A percentile compares a stretch with the other conserved stretches of the same genome.
These are phyloP conservation scores for Uria aalge DNA, from an alignment of 2,113 vertebrate species.

Conservation along the genomic window DNA sequence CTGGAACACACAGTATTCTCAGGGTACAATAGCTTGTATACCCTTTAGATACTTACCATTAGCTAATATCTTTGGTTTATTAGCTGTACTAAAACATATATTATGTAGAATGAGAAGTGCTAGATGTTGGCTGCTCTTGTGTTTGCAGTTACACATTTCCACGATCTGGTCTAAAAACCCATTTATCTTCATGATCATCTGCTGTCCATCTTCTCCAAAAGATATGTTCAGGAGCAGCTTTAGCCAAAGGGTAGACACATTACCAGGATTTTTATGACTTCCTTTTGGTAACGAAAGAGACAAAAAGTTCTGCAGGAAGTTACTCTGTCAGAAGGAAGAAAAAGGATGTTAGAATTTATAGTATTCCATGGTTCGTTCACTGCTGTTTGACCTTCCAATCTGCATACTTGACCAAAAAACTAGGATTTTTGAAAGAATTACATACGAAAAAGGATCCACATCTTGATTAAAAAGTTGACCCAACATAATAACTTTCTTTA, in stretches of 20 bases:
- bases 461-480: neutral
- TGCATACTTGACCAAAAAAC: neutral
- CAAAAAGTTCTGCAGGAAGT: constrained; percentile 91
- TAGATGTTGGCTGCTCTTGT: constrained; percentile 48
- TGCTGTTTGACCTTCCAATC: neutral
- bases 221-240: constrained; percentile 88
- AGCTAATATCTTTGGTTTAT: constrained; percentile 88
- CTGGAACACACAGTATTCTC: neutral
- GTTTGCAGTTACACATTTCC: constrained; percentile 81
- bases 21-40: neutral
- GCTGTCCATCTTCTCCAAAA: constrained; percentile 87
- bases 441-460: neutral
- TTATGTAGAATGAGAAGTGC: constrained; percentile 86
- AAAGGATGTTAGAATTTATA: neutral
- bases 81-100: constrained; percentile 81
- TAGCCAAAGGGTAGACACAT: constrained; percentile 80
- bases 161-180: constrained; percentile 86
- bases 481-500: neutral
- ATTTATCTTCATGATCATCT: constrained; percentile 85
- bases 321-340: constrained; percentile 77
- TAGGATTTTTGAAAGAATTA: neutral
- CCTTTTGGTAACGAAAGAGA: constrained; percentile 80
- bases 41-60: constrained; percentile 76
- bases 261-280: constrained; percentile 63
- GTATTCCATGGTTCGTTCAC: neutral